phyloP scores from a whole-genome alignment of 2,797 vertebrate species.

The Eupleurogrammus muticus region DNA sequence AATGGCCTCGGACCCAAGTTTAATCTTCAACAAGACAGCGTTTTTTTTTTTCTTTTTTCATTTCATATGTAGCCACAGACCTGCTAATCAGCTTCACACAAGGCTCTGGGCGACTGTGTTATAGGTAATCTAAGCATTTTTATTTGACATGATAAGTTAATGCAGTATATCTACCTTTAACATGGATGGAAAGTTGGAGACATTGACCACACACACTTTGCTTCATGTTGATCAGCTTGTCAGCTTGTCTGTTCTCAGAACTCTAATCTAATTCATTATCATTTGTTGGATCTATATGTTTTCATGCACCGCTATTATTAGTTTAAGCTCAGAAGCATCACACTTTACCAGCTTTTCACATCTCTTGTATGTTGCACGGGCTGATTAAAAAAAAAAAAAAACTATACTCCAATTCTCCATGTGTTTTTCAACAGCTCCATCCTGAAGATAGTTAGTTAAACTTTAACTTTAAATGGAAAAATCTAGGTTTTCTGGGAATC shows the following conservation, averaged over 20 bases:
- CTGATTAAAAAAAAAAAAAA: background rate
- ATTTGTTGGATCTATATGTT: background rate
- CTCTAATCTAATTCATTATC: background rate
- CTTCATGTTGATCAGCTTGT: background rate
- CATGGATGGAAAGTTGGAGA: background rate
- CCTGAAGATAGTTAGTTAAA: background rate
- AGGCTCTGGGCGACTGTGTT: slow-evolving; percentile 1
- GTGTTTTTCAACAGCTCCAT: background rate
- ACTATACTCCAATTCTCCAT: no score
- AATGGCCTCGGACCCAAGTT: slow-evolving; percentile 62
- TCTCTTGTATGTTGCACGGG: background rate
- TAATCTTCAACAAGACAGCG: slow-evolving; percentile 64
- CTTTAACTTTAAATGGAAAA: slow-evolving; percentile 4
- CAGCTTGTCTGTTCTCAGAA: slow-evolving; percentile 10
- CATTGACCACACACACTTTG: no score
- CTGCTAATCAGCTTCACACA: slow-evolving; percentile 18
- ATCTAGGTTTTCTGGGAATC: background rate
- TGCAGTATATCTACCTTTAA: background rate
- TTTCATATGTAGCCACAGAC: slow-evolving; percentile 26
- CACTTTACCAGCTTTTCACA: background rate
- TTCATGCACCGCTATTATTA: background rate
- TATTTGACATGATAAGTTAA: background rate
- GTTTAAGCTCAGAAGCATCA: background rate
- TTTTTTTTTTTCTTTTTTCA: slow-evolving; percentile 40
- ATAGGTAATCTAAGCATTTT: background rate